These are phyloP conservation scores for Branchipolynoe longqiensis DNA, from an alignment of 2,888 invertebrate species.

Conservation along the genomic window DNA sequence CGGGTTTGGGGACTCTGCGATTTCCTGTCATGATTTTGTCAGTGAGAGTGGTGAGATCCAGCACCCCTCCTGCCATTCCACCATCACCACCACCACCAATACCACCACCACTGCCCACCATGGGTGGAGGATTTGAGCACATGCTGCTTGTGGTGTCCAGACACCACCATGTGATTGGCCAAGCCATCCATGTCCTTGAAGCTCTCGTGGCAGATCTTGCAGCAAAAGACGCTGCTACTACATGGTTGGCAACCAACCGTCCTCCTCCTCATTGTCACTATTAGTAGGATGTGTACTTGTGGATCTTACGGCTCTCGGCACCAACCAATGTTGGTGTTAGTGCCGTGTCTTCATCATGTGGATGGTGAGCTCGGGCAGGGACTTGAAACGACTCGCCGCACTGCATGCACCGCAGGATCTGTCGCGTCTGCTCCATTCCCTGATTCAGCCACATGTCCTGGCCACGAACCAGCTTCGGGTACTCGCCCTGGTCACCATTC, in stretches of 20 bases:
- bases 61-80: too few species aligned
- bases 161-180: conserved; percentile 98
- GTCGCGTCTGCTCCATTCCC: conserved; percentile 95
- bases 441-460: conserved; percentile 99
- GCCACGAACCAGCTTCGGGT: conserved; percentile 93
- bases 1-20: conserved; percentile 39
- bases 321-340: conserved; percentile 99
- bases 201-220: conserved; percentile 98
- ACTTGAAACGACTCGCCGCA: conserved; percentile 98
- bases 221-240: conserved; percentile 88
- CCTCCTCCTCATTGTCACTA: conserved; percentile 45
- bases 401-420: conserved; percentile 99
- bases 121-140: background rate
- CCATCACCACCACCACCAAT: conserved; percentile 12
- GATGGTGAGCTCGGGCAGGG: too few species aligned
- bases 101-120: too few species aligned
- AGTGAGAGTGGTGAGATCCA: background rate
- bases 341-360: conserved; percentile 95
- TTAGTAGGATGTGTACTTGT: conserved; percentile 46
- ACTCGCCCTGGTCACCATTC: conserved; percentile 73
- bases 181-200: conserved; percentile 96
- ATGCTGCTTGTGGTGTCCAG: conserved; percentile 96
- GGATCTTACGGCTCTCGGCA: conserved; percentile 69
- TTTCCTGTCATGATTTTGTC: background rate
- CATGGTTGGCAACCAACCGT: too few species aligned